Evolutionary conservation across 2,797 vertebrate species (phyloP).

Genomic region (Balearica regulorum): DNA sequence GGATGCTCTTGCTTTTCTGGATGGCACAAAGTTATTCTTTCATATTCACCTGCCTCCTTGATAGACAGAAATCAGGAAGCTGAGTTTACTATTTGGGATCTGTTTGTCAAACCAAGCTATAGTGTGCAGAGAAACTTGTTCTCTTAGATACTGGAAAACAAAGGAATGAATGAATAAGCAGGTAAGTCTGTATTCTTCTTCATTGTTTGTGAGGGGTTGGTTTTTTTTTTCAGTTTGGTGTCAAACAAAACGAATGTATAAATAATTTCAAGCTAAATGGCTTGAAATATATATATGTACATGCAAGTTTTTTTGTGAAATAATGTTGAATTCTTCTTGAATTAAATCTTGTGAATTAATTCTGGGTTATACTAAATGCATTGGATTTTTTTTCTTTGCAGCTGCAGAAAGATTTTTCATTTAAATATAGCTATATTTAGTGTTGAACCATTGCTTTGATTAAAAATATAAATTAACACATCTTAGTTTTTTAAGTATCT

Average conservation of each 20-base stretch:
- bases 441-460: not conserved
- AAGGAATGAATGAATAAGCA: not conserved
- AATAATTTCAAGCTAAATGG: not conserved
- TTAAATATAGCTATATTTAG: not conserved
- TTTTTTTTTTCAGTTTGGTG: not conserved
- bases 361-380: not conserved
- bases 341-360: not conserved
- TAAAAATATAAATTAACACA: not conserved
- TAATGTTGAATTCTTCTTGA: not conserved
- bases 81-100: not conserved
- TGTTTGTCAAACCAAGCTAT: not conserved
- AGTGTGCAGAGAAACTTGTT: not conserved
- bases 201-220: not conserved
- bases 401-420: not conserved
- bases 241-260: not conserved
- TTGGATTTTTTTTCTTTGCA: not conserved
- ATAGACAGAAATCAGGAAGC: not conserved
- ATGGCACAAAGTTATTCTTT: not conserved
- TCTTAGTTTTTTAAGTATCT: not conserved
- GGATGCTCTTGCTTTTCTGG: not conserved
- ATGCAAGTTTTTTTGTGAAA: not conserved
- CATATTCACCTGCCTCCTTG: not conserved
- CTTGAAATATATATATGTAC: not conserved
- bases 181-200: not conserved
- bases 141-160: not conserved